Base-by-base conservation (phyloP, 1,140 invertebrate genomes). In the Drusus annulatus region DNA sequence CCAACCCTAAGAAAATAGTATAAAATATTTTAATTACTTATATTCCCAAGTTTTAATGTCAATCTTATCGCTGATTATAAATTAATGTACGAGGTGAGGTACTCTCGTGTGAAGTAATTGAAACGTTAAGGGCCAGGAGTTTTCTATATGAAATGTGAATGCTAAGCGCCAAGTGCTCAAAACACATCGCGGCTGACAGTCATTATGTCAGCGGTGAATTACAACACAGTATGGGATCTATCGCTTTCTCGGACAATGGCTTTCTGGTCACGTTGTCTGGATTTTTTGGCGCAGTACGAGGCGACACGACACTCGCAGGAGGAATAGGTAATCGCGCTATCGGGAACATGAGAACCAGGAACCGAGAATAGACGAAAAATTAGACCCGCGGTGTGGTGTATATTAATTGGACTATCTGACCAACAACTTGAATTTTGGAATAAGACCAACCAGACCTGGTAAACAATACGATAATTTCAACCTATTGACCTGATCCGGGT, bases 261-360 rank as follows among this genome's bases (percentile, higher is more conserved):
- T 56, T 74, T 74, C 74, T 50, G n/a, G 76, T 81, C 81, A 82
- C 77, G 81, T 79, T 16, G 52, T 1, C 71, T 23, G n/a, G 73
- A 56, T 78, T 78, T 81, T 81, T 81, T 81, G 62, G 80, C 80
- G 60, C 58, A 81, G 15, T 28, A 80, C 52, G 31, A 36, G 68
- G 36, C 68, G 65, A 60, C 62, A 51, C 25, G 69, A 16, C 60
- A 10, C 17, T 50, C 65, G 75, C 68, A 17, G 15, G 0, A n/a
- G 23, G 78, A 80, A 83, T 83, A 21, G 58, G 60, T 75, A 83
- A 80, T 83, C 10, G 17, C 7, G 17, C 50, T 52, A 83, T 76
- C 58, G 63, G 54, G 81, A 69, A 83, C 81, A 80, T 83, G 81
- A 54, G 81, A 83, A 83, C 81, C 78, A 58, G 78, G 75, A 77